Base-by-base conservation (phyloP, 2,113 vertebrate genomes). In the Tragulus kanchil region DNA sequence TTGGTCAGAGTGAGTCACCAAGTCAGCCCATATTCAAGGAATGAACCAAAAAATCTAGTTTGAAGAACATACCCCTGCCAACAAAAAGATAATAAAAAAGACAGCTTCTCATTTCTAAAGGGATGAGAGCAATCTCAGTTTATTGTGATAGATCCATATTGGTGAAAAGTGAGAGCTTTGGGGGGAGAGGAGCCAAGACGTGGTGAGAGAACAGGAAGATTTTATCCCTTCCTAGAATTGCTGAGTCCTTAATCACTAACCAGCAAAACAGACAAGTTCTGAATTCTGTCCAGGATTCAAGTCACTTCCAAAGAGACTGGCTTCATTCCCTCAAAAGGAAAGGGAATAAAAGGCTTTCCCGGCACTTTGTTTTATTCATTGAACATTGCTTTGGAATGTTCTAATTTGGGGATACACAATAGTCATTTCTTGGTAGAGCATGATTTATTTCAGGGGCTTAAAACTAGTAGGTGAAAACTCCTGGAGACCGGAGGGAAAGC, bases 361-460 rank as follows among this genome's bases (percentile, higher is more conserved):
- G 85, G 58, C 65, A 87, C 62, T 90, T 73, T 54, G 17, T 58
- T 84, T 88, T 77, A 77, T 52, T 93, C 64, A 69, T 42, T 50
- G 81, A 85, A 58, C 81, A 90, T 93, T 97, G 61, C 89, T 90
- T 81, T 85, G 77, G 79, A 31, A 54, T 77, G 62, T 75, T 92
- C 88, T 97, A 69, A 92, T 94, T 81, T 91, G n/a, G 71, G 52
- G 91, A 77, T n/a, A 65, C 84, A 95, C 21, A 73, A 62, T 56
- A 95, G 79, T 82, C 42, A 15, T 67, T 96, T 94, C 87, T 83
- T 45, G 73, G 77, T 91, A 83, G 71, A 93, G 65, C 36, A n/a
- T 26, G 54, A 64, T 81, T 69, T 11, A 25, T 78, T 59, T 36
- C 65, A 84, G 95, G 50, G 73, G 36, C 89, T 75, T 86, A 81